Conservation (phyloP, 2,888 invertebrate species). For the Stictocephala bisonia region DNA sequence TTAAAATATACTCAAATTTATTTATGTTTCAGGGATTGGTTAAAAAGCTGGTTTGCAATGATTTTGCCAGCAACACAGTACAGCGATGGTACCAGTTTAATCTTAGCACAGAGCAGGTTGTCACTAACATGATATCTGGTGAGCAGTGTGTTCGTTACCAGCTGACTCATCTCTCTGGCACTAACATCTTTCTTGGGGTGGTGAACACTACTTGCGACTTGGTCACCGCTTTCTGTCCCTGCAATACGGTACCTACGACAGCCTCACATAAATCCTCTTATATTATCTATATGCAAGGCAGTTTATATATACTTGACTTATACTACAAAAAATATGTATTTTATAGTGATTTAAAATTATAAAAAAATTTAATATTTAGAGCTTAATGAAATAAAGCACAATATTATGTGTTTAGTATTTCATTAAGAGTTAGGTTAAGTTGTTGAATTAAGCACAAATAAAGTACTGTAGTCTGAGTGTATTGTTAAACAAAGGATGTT, state of each 20-base stretch:
- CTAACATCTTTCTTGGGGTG: constrained; percentile 89
- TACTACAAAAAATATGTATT: too few relatives aligned
- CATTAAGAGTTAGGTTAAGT: too few relatives aligned
- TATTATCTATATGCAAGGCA: too few relatives aligned
- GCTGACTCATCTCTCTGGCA: constrained; percentile 81
- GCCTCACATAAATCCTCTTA: neutral
- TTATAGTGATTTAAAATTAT: too few relatives aligned
- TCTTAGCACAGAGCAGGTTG: constrained; percentile 78
- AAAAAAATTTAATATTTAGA: too few relatives aligned
- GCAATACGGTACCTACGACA: constrained; percentile 77
- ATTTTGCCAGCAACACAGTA: constrained; percentile 85
- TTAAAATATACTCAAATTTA: too few relatives aligned
- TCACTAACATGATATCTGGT: constrained; percentile 86
- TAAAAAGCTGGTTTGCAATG: constrained; percentile 84
- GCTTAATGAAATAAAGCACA: too few relatives aligned
- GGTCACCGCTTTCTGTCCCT: constrained; percentile 88
- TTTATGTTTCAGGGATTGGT: constrained; percentile 71
- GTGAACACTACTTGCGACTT: constrained; percentile 89
- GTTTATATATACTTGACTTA: too few relatives aligned
- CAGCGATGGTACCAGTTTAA: constrained; percentile 89
- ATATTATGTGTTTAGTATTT: too few relatives aligned
- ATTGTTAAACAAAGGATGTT: too few relatives aligned
- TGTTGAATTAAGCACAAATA: too few relatives aligned
- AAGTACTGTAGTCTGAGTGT: too few relatives aligned
- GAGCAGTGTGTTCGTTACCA: constrained; percentile 91